phyloP scores from a whole-genome alignment of 1,140 invertebrate genomes.

The Homarus americanus region DNA sequence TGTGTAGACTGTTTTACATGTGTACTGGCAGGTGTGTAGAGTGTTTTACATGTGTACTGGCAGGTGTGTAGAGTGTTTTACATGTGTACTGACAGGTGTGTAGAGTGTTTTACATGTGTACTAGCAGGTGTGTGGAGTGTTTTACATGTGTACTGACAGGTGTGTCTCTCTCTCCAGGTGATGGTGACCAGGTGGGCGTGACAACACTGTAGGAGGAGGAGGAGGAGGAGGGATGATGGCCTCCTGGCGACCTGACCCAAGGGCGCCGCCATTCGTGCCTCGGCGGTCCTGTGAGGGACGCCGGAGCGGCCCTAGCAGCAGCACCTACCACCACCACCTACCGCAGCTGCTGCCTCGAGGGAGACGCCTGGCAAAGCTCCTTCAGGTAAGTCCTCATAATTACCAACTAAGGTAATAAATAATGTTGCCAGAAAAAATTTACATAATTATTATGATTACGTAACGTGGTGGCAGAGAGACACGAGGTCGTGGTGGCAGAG shows the following conservation, averaged over 20 bases:
- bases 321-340: neutral
- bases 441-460: too few relatives aligned
- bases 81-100: too few relatives aligned
- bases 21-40: too few relatives aligned
- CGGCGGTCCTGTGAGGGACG: neutral
- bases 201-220: neutral
- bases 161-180: neutral
- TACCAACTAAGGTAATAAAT: too few relatives aligned
- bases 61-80: too few relatives aligned
- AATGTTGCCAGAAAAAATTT: too few relatives aligned
- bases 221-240: conserved; percentile 20
- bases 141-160: neutral
- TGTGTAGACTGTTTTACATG: too few relatives aligned
- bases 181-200: neutral
- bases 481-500: too few relatives aligned
- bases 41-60: too few relatives aligned
- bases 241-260: conserved; percentile 46
- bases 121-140: too few relatives aligned
- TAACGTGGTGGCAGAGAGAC: too few relatives aligned
- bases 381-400: conserved; percentile 9
- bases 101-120: too few relatives aligned
- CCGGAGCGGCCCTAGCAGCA: neutral
- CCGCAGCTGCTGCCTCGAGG: conserved; percentile 27
- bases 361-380: conserved; percentile 19
- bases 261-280: conserved; percentile 55